phyloP scores from a whole-genome alignment of 2,113 vertebrate genomes.

The Macrotus californicus region DNA sequence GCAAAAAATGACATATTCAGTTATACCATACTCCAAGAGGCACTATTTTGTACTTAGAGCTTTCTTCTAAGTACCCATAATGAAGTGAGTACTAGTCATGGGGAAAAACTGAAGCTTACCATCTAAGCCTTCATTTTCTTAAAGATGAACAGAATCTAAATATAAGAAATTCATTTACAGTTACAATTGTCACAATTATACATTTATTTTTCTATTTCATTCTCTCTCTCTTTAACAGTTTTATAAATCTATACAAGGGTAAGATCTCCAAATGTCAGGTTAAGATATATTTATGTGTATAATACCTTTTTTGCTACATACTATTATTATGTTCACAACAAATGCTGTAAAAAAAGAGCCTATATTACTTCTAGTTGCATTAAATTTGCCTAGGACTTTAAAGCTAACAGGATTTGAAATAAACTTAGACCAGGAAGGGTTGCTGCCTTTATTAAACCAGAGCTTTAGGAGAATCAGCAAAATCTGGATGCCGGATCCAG shows the following conservation, averaged over 20 bases:
- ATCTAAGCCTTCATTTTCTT: constrained; percentile 8
- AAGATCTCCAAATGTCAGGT: background rate
- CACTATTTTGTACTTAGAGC: background rate
- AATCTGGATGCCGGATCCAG: background rate
- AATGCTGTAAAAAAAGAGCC: constrained; percentile 17
- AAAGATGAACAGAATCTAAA: background rate
- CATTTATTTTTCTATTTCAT: background rate
- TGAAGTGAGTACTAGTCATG: background rate
- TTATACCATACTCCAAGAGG: background rate
- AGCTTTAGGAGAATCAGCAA: background rate
- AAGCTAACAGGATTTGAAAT: background rate
- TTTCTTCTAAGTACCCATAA: background rate
- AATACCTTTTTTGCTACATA: background rate
- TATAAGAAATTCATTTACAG: background rate
- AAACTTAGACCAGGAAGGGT: background rate
- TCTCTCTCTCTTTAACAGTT: constrained; percentile 7
- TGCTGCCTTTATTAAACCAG: background rate
- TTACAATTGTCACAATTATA: background rate
- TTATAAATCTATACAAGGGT: background rate
- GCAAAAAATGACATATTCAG: background rate
- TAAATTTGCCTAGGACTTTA: background rate
- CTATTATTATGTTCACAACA: background rate
- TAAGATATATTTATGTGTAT: background rate
- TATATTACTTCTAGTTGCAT: background rate
- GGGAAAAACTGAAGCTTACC: background rate